Evolutionary conservation across 1,140 invertebrate genomes (phyloP), one percentile per base, ranked within the genome.

Genomic region (Whitmania pigra): DNA sequence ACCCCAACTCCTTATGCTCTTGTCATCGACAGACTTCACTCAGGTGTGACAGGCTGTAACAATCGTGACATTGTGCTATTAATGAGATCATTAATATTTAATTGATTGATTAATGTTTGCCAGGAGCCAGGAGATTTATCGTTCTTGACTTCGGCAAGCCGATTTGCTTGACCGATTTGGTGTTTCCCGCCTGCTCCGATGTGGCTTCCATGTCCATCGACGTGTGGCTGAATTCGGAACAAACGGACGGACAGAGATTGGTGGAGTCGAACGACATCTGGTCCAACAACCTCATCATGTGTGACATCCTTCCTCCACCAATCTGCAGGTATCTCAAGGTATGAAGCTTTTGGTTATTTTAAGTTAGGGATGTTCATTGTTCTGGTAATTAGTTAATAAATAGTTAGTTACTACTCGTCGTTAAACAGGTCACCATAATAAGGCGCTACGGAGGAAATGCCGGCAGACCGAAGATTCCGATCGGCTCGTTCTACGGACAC

Each of bases 21-120:
- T 67, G 88, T 94, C n/a, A 90, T 95, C 60, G 92, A 95, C 79
- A 85, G 91, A 74, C 93, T 94, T 89, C 90, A 93, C 82, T 92
- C 90, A 27, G 91, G 80, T 81, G 7, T 17, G 57, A 13, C 29
- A 13, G 57, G 29, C 29, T 1, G 2, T 49, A 17, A 3, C 2
- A 49, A 6, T 49, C 43, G 43, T 43, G 5, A 6, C 40, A 13
- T 43, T 13, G 13, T 49, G 43, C 43, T 49, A 49, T 15, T 49
- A 49, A 49, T 49, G 20, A 0, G 20, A 25, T 27, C 1, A 27
- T 6, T 63, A 63, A 63, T 49, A 40, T 49, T 31, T 20, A 49
- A 22, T 29, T 49, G 22, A 18, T 70, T 70, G 20, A 36, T 55
- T 55, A 36, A 22, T 25, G n/a, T 40, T 15, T 55, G 18, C 18